phyloP scores from a whole-genome alignment of 2,888 invertebrate species.

The Hetaerina titia region DNA sequence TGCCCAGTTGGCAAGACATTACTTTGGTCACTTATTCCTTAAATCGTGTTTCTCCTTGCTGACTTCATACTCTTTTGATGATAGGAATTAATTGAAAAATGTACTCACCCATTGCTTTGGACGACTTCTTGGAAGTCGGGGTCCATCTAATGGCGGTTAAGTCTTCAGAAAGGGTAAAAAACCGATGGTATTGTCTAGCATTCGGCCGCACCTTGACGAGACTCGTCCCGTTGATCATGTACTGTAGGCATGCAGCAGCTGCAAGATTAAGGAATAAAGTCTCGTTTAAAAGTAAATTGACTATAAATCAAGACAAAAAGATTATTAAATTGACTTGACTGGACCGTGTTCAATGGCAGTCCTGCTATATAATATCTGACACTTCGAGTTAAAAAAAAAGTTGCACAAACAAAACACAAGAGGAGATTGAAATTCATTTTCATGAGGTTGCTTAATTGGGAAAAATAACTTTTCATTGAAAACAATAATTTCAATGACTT shows the following conservation, averaged over 20 bases:
- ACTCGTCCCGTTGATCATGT: constrained; percentile 80
- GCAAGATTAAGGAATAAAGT: constrained; percentile 70
- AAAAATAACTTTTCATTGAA: not conserved
- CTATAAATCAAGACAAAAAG: not conserved
- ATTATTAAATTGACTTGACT: too few species aligned
- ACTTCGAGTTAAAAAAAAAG: too few species aligned
- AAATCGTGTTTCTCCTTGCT: too few species aligned
- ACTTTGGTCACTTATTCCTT: too few species aligned
- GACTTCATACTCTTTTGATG: not conserved
- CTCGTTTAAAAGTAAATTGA: not conserved
- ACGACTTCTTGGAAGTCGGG: constrained; percentile 81
- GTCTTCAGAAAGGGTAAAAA: constrained; percentile 79
- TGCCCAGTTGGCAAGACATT: too few species aligned
- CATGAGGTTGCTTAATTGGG: too few species aligned
- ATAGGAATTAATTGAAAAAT: not conserved
- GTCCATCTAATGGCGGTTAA: constrained; percentile 80
- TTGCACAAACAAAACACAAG: too few species aligned
- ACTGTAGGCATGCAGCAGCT: constrained; percentile 80
- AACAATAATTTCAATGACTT: not conserved
- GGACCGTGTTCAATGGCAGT: too few species aligned
- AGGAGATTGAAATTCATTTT: too few species aligned
- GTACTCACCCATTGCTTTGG: constrained; percentile 79
- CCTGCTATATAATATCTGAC: not conserved
- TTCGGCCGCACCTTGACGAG: constrained; percentile 80
- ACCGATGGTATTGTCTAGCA: constrained; percentile 80